Percentiles rank a stretch among this genome's conserved stretches.
These are phyloP conservation scores for Drosophila melanica DNA, from an alignment of 1,140 invertebrate species.

Conservation along the genomic window DNA sequence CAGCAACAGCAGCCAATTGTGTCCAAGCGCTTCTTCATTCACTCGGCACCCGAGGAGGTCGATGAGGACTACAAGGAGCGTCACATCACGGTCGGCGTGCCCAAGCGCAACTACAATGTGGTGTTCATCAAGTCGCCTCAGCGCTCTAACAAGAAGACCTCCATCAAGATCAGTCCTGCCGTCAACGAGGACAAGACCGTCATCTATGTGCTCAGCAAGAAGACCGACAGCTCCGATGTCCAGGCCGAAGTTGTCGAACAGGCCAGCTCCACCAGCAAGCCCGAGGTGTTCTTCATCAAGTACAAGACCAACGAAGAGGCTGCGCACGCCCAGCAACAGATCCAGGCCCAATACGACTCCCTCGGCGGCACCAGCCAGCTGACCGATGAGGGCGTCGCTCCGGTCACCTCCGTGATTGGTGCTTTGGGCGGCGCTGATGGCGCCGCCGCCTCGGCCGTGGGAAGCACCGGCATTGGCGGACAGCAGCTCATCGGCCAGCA, in stretches of 20 bases:
- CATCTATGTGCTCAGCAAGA: conserved; percentile 94
- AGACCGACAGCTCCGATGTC: conserved; percentile 72
- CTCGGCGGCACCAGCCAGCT: conserved; percentile 78
- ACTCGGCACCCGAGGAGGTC: conserved; percentile 79
- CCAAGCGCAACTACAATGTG: conserved; percentile 93
- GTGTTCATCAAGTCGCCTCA: conserved; percentile 94
- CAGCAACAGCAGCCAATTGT: conserved; percentile 85
- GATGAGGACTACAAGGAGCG: conserved; percentile 83
- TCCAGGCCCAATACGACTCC: conserved; percentile 82
- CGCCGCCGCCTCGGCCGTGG: conserved; percentile 29
- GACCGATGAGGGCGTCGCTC: conserved; percentile 79
- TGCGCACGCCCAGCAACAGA: conserved; percentile 79
- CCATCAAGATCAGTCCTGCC: conserved; percentile 86
- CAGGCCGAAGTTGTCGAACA: conserved; percentile 76
- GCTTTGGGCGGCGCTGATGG: conserved; percentile 61
- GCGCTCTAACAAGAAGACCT: conserved; percentile 87
- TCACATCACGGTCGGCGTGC: conserved; percentile 84
- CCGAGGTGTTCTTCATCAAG: conserved; percentile 90
- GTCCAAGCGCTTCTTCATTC: conserved; percentile 82
- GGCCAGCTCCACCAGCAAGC: conserved; percentile 87
- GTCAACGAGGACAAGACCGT: conserved; percentile 92
- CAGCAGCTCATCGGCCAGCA: conserved; percentile 23
- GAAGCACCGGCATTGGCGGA: conserved; percentile 23
- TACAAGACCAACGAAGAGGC: conserved; percentile 88
- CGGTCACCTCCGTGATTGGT: conserved; percentile 80